Percentiles rank a stretch among this genome's conserved stretches.
Conservation (phyloP, 2,888 invertebrate genomes). For the Cantharis rufa region DNA sequence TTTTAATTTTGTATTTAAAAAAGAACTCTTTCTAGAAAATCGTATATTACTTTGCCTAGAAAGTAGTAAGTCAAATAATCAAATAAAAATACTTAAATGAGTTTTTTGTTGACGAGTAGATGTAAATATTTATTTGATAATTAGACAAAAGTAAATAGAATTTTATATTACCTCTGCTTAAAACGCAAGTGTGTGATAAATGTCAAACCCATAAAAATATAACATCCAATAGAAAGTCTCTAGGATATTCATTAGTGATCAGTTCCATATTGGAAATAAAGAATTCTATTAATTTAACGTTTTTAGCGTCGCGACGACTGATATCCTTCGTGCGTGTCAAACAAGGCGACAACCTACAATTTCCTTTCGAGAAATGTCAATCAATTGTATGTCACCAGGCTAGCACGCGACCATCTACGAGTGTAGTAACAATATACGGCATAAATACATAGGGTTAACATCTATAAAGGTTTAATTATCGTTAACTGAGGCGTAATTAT, state of each 20-base stretch:
- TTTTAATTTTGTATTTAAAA: neutral
- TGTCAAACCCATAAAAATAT: slow-evolving; percentile 18
- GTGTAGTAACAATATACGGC: slow-evolving; percentile 4
- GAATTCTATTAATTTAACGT: slow-evolving; percentile 35
- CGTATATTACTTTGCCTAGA: neutral
- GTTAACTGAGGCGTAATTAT: neutral
- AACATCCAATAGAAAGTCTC: slow-evolving; percentile 15
- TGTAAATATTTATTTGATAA: neutral
- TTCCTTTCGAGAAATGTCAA: slow-evolving; percentile 51
- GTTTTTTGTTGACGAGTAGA: neutral
- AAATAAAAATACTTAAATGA: neutral
- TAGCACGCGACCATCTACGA: slow-evolving; percentile 42
- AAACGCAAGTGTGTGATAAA: slow-evolving; percentile 5
- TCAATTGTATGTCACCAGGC: slow-evolving; percentile 49
- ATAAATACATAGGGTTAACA: slow-evolving; percentile 19
- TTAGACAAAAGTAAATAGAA: neutral
- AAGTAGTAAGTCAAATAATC: neutral
- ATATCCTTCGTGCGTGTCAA: slow-evolving; percentile 39
- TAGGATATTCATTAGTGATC: slow-evolving; percentile 29
- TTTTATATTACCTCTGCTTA: neutral
- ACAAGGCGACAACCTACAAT: slow-evolving; percentile 49
- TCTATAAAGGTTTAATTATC: neutral
- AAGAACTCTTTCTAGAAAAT: neutral
- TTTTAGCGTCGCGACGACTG: slow-evolving; percentile 30
- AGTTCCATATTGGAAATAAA: slow-evolving; percentile 38